Evolutionary conservation across 2,113 vertebrate species (phyloP).

Genomic region (Takifugu flavidus): DNA sequence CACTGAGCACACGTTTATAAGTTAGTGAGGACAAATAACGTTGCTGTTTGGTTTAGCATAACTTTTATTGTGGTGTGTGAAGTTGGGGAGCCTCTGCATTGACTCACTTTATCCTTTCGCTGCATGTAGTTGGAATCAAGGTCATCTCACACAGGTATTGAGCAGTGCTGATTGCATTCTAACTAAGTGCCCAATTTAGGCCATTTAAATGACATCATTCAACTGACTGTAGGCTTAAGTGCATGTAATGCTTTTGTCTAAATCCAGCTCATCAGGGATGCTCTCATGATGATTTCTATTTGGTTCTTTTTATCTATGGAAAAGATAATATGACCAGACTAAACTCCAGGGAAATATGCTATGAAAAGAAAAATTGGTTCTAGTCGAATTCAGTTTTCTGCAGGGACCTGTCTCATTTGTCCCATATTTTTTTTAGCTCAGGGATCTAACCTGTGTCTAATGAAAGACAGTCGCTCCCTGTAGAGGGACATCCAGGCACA

Average conservation of each 20-base stretch:
- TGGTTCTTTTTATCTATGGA: not conserved
- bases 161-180: conserved; percentile 43
- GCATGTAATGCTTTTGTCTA: conserved; percentile 25
- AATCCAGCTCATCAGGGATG: conserved; percentile 13
- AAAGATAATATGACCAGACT: not conserved
- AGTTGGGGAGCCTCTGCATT: not conserved
- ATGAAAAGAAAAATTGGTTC: conserved; percentile 10
- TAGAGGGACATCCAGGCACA: conserved; percentile 32
- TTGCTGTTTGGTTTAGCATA: no score
- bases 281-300: not conserved
- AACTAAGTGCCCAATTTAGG: conserved; percentile 58
- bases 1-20: no score
- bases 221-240: conserved; percentile 34
- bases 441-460: conserved; percentile 34
- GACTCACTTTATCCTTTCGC: conserved; percentile 19
- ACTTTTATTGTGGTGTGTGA: no score
- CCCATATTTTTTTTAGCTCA: conserved; percentile 35
- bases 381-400: conserved; percentile 10
- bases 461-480: conserved; percentile 29
- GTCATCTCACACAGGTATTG: conserved; percentile 46
- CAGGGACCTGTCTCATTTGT: conserved; percentile 20
- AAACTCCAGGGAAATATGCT: conserved; percentile 1
- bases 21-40: no score
- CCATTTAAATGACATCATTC: conserved; percentile 35
- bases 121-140: conserved; percentile 34